A percentile compares a stretch with the other conserved stretches of the same genome.
Evolutionary conservation across 2,888 invertebrate genomes (phyloP).

Genomic region (Apocheima hispidaria): DNA sequence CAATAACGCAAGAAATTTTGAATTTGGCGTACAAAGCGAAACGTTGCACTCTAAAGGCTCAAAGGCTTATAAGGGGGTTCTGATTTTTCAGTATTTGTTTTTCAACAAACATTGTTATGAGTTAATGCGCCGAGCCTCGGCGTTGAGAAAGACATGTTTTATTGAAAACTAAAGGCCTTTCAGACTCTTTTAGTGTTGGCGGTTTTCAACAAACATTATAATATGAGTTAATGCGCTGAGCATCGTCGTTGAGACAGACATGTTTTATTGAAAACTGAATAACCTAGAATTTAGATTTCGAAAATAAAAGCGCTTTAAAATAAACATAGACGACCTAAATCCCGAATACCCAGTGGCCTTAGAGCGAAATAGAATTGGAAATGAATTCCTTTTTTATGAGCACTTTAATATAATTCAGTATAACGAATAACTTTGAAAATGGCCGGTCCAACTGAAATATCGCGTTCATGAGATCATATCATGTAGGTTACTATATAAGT

Average conservation of each 20-base stretch:
- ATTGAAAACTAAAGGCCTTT: too few relatives aligned
- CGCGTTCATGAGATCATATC: slow-evolving; percentile 65
- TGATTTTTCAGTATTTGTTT: too few relatives aligned
- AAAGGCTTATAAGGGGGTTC: too few relatives aligned
- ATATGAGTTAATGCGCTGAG: slow-evolving; percentile 1
- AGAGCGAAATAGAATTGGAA: slow-evolving; percentile 56
- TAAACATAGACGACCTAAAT: slow-evolving; percentile 52
- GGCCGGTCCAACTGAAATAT: slow-evolving; percentile 60
- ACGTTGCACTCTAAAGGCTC: too few relatives aligned
- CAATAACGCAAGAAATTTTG: too few relatives aligned
- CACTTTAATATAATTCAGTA: slow-evolving; percentile 55
- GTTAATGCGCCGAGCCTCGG: too few relatives aligned
- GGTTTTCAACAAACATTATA: too few relatives aligned
- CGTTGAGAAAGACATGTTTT: too few relatives aligned
- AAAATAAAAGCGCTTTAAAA: slow-evolving; percentile 24
- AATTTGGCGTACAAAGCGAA: too few relatives aligned
- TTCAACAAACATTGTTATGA: too few relatives aligned
- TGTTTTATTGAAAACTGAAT: slow-evolving; percentile 7
- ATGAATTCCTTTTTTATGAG: slow-evolving; percentile 54
- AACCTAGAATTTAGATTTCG: slow-evolving; percentile 18
- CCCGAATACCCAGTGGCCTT: slow-evolving; percentile 49
- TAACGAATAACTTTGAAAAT: slow-evolving; percentile 56
- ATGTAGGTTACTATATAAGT: slow-evolving; percentile 67
- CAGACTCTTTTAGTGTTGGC: background rate
- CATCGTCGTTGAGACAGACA: slow-evolving; percentile 10